Percentiles rank a stretch among this genome's conserved stretches.
These are phyloP conservation scores for Bellardia pandia DNA, from an alignment of 2,888 invertebrate genomes.

Conservation along the genomic window DNA sequence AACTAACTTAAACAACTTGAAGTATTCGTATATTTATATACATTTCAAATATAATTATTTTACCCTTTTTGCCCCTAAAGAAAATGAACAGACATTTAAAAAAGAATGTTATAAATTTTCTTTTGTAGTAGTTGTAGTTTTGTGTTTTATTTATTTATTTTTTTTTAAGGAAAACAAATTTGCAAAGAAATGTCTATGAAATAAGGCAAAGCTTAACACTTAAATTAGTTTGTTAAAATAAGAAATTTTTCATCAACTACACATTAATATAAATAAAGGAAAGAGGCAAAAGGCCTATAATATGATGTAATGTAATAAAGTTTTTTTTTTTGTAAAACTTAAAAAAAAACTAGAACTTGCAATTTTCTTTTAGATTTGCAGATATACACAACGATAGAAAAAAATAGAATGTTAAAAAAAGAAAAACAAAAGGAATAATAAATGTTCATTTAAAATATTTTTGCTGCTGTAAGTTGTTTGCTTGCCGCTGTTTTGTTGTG, in stretches of 20 bases:
- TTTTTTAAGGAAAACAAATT: background rate
- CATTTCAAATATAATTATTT: constrained; percentile 25
- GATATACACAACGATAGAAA: background rate
- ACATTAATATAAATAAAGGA: constrained; percentile 12
- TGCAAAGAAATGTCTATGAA: constrained; percentile 15
- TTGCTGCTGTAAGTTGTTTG: background rate
- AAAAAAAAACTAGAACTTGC: constrained; percentile 22
- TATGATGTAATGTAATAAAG: constrained; percentile 18
- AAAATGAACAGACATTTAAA: background rate
- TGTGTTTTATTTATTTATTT: background rate
- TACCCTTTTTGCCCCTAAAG: background rate
- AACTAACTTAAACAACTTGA: constrained; percentile 32
- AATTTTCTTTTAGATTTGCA: background rate
- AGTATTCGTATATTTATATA: constrained; percentile 4
- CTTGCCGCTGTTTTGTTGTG: background rate
- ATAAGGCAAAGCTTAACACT: constrained; percentile 59
- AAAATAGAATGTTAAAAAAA: background rate
- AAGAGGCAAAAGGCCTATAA: constrained; percentile 14
- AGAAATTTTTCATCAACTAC: constrained; percentile 67
- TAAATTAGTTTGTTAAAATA: constrained; percentile 62
- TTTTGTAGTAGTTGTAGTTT: constrained; percentile 11
- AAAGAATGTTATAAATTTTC: constrained; percentile 29
- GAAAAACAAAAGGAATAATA: background rate
- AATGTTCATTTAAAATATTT: constrained; percentile 23
- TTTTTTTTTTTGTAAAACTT: background rate